Percentiles rank a stretch among this genome's conserved stretches.
These are phyloP conservation scores for Ranitomeya imitator DNA, from an alignment of 2,113 vertebrate genomes.

Conservation along the genomic window DNA sequence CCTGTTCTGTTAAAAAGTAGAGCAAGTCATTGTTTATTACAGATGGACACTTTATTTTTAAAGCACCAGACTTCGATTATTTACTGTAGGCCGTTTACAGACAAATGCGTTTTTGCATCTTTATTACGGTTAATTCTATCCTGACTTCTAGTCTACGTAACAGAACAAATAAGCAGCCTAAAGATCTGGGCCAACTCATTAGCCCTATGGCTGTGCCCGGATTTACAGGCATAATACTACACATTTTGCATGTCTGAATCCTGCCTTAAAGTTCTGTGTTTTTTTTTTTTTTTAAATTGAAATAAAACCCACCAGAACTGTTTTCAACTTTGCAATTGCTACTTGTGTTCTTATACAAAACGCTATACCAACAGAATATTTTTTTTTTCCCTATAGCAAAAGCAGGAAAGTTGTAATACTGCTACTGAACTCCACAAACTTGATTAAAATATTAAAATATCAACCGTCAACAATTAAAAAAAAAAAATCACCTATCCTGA, in stretches of 20 bases:
- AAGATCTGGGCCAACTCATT: neutral
- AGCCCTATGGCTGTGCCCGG: neutral
- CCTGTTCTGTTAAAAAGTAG: neutral
- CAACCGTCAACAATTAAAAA: neutral
- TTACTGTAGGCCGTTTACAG: neutral
- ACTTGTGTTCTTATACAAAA: neutral
- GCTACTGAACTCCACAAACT: neutral
- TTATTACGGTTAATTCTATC: neutral
- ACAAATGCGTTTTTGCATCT: neutral
- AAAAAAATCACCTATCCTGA: too few relatives aligned
- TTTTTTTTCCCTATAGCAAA: neutral
- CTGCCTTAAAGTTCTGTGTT: neutral
- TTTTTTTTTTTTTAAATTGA: neutral
- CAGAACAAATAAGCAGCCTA: neutral
- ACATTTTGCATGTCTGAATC: neutral
- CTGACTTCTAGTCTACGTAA: neutral
- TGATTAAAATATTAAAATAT: neutral
- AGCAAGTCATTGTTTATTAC: neutral
- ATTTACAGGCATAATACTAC: neutral
- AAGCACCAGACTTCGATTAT: neutral
- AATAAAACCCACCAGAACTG: neutral
- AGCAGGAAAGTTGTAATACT: neutral
- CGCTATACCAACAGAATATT: neutral
- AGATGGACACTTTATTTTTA: neutral
- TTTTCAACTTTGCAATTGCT: neutral